These are phyloP conservation scores for Malurus alboscapulatus DNA, from an alignment of 2,113 vertebrate species.

Conservation along the genomic window DNA sequence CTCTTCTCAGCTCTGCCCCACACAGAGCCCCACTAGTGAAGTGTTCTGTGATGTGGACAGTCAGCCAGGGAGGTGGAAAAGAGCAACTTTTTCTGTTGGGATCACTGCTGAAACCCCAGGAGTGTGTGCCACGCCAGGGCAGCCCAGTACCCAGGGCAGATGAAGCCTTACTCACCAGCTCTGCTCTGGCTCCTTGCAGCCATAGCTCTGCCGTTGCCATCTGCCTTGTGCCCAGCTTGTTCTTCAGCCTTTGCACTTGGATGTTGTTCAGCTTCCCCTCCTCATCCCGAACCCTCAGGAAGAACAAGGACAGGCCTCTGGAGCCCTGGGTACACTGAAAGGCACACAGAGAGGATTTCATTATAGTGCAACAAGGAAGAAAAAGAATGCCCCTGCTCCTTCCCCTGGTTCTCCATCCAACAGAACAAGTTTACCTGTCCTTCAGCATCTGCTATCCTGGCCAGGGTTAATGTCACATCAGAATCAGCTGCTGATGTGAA, in stretches of 20 bases:
- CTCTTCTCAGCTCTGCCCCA: neutral
- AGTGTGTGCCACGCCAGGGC: neutral
- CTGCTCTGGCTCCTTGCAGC: constrained; percentile 77
- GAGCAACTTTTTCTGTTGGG: neutral
- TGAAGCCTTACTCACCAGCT: constrained; percentile 61
- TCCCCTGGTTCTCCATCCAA: neutral
- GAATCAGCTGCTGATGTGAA: constrained; percentile 88
- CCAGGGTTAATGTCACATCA: constrained; percentile 83
- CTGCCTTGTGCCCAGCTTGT: constrained; percentile 86
- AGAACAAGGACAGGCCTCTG: constrained; percentile 84
- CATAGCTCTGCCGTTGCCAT: constrained; percentile 88
- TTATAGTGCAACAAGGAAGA: neutral
- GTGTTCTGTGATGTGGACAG: neutral
- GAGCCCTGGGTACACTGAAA: constrained; percentile 71
- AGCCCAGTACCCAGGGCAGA: neutral
- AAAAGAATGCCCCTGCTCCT: neutral
- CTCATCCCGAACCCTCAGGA: constrained; percentile 74
- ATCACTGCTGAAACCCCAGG: neutral
- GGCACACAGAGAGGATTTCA: neutral
- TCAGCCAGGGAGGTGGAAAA: neutral
- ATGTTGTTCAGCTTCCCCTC: constrained; percentile 77
- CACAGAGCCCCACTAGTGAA: neutral
- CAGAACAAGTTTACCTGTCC: constrained; percentile 72
- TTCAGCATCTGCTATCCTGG: constrained; percentile 70
- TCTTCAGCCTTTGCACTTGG: constrained; percentile 84